Conservation (phyloP, 2,113 vertebrate genomes). For the Guaruba guarouba region DNA sequence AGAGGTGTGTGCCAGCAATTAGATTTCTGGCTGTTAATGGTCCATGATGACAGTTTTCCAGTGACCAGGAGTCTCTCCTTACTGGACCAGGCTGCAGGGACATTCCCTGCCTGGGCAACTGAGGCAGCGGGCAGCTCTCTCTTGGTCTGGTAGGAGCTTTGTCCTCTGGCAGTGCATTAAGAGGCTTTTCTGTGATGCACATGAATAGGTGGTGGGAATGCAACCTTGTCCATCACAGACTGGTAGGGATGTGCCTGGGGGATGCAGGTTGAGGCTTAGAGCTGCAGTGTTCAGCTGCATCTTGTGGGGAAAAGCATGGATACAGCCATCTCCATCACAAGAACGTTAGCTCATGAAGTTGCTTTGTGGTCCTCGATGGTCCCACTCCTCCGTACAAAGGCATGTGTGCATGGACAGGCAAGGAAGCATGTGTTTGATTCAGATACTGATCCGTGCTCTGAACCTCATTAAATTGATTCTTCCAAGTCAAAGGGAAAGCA, state of each 20-base stretch:
- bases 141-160: background rate
- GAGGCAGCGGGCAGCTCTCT: background rate
- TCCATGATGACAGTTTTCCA: background rate
- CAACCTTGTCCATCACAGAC: background rate
- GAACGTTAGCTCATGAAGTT: accelerated
- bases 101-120: background rate
- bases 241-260: background rate
- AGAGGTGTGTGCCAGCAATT: background rate
- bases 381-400: background rate
- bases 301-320: accelerated
- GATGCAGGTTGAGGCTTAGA: background rate
- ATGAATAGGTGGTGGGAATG: accelerated
- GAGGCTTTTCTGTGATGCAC: background rate
- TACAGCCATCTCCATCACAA: background rate
- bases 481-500: background rate
- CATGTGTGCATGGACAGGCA: background rate
- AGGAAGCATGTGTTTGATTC: background rate
- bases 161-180: background rate
- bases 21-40: background rate
- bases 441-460: background rate
- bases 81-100: background rate
- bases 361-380: accelerated
- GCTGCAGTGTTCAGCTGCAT: background rate
- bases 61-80: background rate
- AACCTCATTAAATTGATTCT: slow-evolving; percentile 19